Conservation (phyloP, 2,113 vertebrate species). For the Dipodomys spectabilis region DNA sequence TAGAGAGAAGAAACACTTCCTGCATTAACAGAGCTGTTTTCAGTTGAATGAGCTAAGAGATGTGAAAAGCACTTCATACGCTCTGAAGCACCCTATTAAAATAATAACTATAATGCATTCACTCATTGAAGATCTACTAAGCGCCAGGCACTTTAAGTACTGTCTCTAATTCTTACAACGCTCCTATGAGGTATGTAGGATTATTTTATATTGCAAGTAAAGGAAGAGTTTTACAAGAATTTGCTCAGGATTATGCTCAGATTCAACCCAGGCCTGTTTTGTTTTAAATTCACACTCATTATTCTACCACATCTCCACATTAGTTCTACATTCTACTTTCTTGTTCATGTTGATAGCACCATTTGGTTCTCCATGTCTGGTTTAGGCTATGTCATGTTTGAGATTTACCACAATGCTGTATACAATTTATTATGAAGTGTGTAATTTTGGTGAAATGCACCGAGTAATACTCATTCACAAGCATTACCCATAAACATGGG, state of each 20-base stretch:
- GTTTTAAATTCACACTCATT: not conserved
- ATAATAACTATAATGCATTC: not conserved
- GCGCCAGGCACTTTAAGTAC: not conserved
- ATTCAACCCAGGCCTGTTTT: constrained; percentile 20
- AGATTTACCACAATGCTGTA: not conserved
- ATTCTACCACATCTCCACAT: not conserved
- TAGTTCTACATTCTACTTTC: not conserved
- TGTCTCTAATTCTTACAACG: not conserved
- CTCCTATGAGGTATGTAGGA: not conserved
- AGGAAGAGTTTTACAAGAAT: not conserved
- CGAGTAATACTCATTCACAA: not conserved
- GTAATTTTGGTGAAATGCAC: constrained; percentile 24
- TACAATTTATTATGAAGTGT: not conserved
- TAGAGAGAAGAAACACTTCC: not conserved
- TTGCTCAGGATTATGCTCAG: not conserved
- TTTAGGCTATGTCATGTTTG: not conserved
- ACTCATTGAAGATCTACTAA: not conserved
- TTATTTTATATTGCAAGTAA: not conserved
- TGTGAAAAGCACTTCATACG: not conserved
- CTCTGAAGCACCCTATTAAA: not conserved
- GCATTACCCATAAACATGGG: not conserved
- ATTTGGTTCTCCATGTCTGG: not conserved
- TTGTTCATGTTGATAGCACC: not conserved
- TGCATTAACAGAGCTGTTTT: not conserved
- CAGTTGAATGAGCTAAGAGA: not conserved